phyloP scores from a whole-genome alignment of 2,113 vertebrate species.

The Gavialis gangeticus region DNA sequence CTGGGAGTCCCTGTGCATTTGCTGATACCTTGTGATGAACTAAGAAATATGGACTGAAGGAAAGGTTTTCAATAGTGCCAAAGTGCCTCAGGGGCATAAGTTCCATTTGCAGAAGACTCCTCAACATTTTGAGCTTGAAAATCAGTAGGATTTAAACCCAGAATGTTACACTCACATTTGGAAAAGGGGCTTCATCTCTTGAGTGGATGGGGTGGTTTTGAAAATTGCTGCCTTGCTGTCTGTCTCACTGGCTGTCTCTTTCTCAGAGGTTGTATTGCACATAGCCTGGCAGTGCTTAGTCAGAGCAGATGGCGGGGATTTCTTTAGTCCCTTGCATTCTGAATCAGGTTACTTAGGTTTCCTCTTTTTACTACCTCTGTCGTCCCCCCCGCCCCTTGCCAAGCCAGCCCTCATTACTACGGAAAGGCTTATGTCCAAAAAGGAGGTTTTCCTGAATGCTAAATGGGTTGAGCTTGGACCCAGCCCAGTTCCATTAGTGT shows the following conservation, averaged over 20 bases:
- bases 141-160: neutral
- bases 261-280: neutral
- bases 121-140: neutral
- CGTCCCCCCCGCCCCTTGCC: neutral
- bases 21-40: rapidly evolving
- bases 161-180: neutral
- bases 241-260: neutral
- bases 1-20: rapidly evolving
- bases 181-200: neutral
- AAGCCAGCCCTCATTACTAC: neutral
- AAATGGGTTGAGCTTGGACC: neutral
- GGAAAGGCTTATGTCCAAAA: neutral
- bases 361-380: neutral
- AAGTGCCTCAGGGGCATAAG: neutral
- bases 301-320: too few species aligned
- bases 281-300: neutral
- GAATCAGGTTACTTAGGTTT: neutral
- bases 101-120: rapidly evolving
- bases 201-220: neutral
- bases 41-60: neutral
- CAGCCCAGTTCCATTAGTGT: neutral
- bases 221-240: neutral
- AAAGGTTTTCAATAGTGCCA: neutral
- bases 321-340: neutral
- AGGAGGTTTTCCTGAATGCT: neutral